A percentile compares a stretch with the other conserved stretches of the same genome.
These are phyloP conservation scores for Tinea trinotella DNA, from an alignment of 2,888 invertebrate species.

Conservation along the genomic window DNA sequence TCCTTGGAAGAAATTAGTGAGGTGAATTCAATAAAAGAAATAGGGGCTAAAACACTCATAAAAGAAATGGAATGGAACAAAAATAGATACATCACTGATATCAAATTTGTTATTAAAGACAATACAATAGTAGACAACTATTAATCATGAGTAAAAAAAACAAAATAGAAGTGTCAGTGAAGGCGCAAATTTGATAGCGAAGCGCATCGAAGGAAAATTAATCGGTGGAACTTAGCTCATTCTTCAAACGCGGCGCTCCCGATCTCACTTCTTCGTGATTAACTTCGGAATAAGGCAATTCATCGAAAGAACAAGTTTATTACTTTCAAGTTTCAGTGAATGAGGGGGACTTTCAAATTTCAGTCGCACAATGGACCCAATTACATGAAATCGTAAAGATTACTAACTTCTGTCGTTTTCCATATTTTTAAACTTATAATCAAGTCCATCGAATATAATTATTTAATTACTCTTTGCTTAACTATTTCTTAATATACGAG, in stretches of 20 bases:
- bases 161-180: conserved; percentile 20
- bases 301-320: conserved; percentile 58
- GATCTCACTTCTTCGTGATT: conserved; percentile 40
- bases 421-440: neutral
- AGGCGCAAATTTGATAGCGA: conserved; percentile 23
- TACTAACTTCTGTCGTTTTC: neutral
- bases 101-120: neutral
- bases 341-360: conserved; percentile 41
- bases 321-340: conserved; percentile 48
- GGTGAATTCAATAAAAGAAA: no score
- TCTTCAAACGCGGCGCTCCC: conserved; percentile 32
- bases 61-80: neutral
- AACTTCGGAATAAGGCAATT: conserved; percentile 55
- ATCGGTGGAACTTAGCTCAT: conserved; percentile 36
- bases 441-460: neutral
- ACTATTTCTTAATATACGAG: no score
- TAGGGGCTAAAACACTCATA: neutral
- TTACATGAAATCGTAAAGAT: conserved; percentile 44
- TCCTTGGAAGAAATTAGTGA: no score
- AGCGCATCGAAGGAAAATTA: conserved; percentile 35
- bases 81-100: neutral
- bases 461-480: no score
- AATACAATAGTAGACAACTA: neutral
- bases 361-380: conserved; percentile 48
- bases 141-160: conserved; percentile 21